Evolutionary conservation across 2,797 vertebrate species (phyloP).

Genomic region (Ctenopoma multispine): DNA sequence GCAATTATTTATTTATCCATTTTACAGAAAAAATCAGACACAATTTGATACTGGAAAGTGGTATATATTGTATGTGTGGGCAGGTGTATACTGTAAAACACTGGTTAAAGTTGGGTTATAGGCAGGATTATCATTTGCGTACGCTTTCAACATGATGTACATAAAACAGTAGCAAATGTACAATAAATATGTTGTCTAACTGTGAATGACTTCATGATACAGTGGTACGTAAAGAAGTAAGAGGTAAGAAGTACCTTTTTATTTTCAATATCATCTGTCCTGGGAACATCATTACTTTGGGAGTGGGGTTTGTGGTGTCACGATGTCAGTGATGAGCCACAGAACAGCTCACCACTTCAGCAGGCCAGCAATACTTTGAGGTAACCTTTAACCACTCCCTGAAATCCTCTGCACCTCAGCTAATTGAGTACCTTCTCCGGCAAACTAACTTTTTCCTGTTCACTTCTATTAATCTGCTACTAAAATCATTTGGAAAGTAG

Average conservation of each 20-base stretch:
- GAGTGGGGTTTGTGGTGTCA: constrained; percentile 1
- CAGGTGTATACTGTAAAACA: background rate
- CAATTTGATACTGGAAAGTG: background rate
- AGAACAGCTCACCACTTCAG: constrained; percentile 5
- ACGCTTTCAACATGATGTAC: background rate
- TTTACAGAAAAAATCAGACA: no score
- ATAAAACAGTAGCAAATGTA: no score
- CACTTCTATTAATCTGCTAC: background rate
- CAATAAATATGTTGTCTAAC: no score
- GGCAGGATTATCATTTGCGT: background rate
- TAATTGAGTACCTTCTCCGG: constrained; percentile 4
- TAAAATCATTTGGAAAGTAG: background rate
- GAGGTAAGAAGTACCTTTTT: background rate
- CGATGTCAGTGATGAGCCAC: constrained; percentile 1
- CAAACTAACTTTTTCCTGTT: constrained; percentile 10
- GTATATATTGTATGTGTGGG: background rate
- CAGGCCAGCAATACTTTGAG: constrained; percentile 18
- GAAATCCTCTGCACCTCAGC: constrained; percentile 14
- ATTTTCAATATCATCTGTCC: background rate
- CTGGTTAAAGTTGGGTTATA: background rate
- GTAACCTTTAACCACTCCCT: constrained; percentile 35
- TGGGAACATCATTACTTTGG: no score
- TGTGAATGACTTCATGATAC: background rate
- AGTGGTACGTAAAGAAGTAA: background rate
- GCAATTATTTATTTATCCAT: background rate